phyloP scores from a whole-genome alignment of 2,888 invertebrate species.

The Tenthredo livida region DNA sequence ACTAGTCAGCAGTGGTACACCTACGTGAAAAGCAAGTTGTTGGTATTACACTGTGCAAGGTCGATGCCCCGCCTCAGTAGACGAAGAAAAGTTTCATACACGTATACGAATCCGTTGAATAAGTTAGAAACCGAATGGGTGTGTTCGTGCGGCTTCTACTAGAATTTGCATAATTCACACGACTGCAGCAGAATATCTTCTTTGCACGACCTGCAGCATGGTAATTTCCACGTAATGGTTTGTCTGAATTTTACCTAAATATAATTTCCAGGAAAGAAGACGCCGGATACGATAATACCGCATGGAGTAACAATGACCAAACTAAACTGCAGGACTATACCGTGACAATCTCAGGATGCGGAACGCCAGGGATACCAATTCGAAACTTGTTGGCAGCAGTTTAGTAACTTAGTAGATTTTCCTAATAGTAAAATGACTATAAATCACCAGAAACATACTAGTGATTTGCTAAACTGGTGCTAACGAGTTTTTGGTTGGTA shows the following conservation, averaged over 20 bases:
- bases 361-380: too few relatives aligned
- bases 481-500: too few relatives aligned
- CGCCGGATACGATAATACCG: background rate
- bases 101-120: constrained; percentile 18
- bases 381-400: too few relatives aligned
- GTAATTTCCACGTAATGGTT: background rate
- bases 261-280: background rate
- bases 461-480: too few relatives aligned
- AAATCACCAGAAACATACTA: too few relatives aligned
- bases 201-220: background rate
- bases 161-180: constrained; percentile 14
- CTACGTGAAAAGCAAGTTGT: background rate
- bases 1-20: background rate
- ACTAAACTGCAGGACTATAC: too few relatives aligned
- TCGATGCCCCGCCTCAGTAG: background rate
- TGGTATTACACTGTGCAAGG: background rate
- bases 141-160: background rate
- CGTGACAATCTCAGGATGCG: too few relatives aligned
- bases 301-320: background rate
- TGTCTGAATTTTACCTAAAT: background rate
- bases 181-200: background rate
- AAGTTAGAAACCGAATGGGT: background rate
- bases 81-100: background rate
- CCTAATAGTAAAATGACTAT: too few relatives aligned
- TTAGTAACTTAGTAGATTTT: too few relatives aligned